These are phyloP conservation scores for Ibidorhyncha struthersii DNA, from an alignment of 2,113 vertebrate species.

Conservation along the genomic window DNA sequence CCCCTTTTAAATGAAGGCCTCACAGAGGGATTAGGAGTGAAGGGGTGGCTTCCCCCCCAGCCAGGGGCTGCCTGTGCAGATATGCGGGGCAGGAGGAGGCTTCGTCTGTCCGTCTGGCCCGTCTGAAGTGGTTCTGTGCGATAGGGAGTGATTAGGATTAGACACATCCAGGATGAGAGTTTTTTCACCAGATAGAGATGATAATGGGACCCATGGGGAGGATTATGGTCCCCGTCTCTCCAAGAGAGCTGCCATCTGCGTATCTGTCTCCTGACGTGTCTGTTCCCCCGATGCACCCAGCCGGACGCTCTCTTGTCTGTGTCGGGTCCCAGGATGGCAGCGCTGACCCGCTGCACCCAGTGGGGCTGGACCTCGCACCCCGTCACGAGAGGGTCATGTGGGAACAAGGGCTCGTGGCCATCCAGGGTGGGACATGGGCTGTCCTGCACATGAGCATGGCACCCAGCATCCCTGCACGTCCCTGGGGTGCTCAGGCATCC, in stretches of 20 bases:
- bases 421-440: accelerated
- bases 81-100: not conserved
- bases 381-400: accelerated
- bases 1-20: slow-evolving; percentile 61
- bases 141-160: slow-evolving; percentile 67
- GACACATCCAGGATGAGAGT: slow-evolving; percentile 57
- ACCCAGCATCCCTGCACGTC: too few species aligned
- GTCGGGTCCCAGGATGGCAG: accelerated
- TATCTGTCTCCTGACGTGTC: not conserved
- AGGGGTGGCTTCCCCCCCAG: not conserved
- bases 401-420: accelerated
- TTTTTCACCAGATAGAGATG: slow-evolving; percentile 58
- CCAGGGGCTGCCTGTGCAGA: slow-evolving; percentile 23
- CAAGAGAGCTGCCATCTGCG: slow-evolving; percentile 44
- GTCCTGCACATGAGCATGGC: not conserved
- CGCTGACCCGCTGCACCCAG: accelerated
- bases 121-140: slow-evolving; percentile 42
- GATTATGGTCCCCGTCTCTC: not conserved
- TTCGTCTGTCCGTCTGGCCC: slow-evolving; percentile 42
- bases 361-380: accelerated
- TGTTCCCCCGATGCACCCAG: accelerated
- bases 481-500: not conserved
- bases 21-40: slow-evolving; percentile 16
- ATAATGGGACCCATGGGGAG: slow-evolving; percentile 60
- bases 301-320: accelerated